These are phyloP conservation scores for Pocillopora grandis DNA, from an alignment of 92 coral and sea anemone genomes.

Conservation along the genomic window DNA sequence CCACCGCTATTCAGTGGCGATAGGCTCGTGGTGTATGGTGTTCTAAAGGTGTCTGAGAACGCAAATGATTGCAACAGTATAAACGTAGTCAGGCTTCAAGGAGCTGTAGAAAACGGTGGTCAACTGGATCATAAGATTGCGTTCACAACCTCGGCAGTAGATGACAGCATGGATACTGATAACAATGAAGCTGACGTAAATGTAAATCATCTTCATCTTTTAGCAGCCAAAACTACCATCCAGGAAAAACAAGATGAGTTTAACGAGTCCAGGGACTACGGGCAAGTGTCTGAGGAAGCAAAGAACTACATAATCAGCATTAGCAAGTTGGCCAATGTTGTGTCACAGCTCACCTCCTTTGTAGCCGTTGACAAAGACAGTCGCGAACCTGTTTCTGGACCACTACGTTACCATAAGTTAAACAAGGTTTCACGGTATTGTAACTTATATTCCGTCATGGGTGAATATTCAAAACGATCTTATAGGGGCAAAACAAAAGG, in stretches of 20 bases:
- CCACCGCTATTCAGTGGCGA: constrained; percentile 71
- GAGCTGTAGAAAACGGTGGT: constrained; percentile 20
- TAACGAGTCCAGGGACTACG: no score
- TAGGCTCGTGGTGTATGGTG: constrained; percentile 59
- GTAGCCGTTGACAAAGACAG: constrained; percentile 75
- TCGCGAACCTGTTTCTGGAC: constrained; percentile 47
- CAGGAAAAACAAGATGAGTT: no score
- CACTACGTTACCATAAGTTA: constrained; percentile 26
- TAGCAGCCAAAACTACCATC: no score
- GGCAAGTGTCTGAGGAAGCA: no score
- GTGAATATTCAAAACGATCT: no score
- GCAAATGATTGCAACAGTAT: no score
- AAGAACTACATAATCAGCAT: no score
- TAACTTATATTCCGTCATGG: background rate
- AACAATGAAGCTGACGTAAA: no score
- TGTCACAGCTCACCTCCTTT: constrained; percentile 69
- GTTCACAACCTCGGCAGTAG: background rate
- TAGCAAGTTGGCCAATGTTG: constrained; percentile 63
- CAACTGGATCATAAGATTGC: constrained; percentile 45
- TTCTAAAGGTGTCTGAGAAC: constrained; percentile 25
- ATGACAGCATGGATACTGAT: background rate
- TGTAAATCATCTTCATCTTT: no score
- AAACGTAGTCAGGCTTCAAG: constrained; percentile 12
- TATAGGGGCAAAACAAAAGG: no score
- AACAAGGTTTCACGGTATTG: no score